Percentiles rank a stretch among this genome's conserved stretches.
phyloP scores from a whole-genome alignment of 2,113 vertebrate species.

The Heterotis niloticus region DNA sequence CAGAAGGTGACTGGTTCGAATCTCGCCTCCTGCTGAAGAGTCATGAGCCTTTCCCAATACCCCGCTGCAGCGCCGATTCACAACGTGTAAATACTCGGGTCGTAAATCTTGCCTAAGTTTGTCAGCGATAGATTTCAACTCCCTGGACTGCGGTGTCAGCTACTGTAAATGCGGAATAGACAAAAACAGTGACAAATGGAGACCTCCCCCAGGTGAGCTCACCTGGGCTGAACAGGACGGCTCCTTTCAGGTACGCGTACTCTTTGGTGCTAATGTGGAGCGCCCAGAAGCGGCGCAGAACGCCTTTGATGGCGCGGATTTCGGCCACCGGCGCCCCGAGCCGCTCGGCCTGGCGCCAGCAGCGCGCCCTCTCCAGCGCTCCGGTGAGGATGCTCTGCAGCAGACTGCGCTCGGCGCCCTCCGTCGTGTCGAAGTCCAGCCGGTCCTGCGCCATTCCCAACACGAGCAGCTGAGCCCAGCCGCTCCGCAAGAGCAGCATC shows the following conservation, averaged over 20 bases:
- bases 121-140: too few species aligned
- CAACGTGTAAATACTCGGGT: too few species aligned
- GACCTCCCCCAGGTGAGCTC: constrained; percentile 34
- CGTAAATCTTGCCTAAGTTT: too few species aligned
- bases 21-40: too few species aligned
- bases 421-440: constrained; percentile 80
- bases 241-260: constrained; percentile 94
- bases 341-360: constrained; percentile 23
- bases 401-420: constrained; percentile 78
- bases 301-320: constrained; percentile 79
- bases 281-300: constrained; percentile 88
- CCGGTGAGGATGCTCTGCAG: constrained; percentile 79
- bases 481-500: constrained; percentile 78
- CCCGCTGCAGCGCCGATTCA: too few species aligned
- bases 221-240: constrained; percentile 93
- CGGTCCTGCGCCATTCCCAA: constrained; percentile 89
- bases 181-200: too few species aligned
- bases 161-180: too few species aligned
- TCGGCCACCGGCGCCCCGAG: constrained; percentile 63
- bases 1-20: too few species aligned
- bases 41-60: too few species aligned
- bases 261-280: constrained; percentile 90
- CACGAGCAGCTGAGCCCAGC: constrained; percentile 86
- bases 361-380: constrained; percentile 48
- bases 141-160: too few species aligned